Conservation (phyloP, 2,113 vertebrate genomes). For the Gavialis gangeticus region DNA sequence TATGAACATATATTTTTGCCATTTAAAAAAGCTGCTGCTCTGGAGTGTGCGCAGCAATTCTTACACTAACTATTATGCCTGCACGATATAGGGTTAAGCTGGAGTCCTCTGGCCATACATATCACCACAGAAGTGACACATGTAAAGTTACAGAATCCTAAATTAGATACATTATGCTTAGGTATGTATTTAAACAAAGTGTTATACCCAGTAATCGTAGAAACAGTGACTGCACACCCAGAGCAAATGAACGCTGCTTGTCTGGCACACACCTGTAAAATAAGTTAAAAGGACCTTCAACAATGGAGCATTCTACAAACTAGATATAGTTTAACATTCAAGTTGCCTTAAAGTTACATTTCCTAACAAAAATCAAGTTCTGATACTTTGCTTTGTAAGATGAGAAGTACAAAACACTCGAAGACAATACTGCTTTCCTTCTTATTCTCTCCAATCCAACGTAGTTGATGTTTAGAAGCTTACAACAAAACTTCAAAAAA, state of each 20-base stretch:
- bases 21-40: too few relatives aligned
- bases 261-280: constrained; percentile 78
- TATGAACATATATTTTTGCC: too few relatives aligned
- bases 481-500: not conserved
- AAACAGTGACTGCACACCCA: constrained; percentile 79
- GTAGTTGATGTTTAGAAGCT: not conserved
- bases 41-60: too few relatives aligned
- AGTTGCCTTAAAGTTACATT: too few relatives aligned
- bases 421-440: not conserved
- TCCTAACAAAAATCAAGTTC: not conserved
- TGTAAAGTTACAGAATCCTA: not conserved
- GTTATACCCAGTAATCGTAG: constrained; percentile 77
- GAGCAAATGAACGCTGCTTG: constrained; percentile 78
- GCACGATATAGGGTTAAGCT: too few relatives aligned
- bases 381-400: not conserved
- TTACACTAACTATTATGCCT: too few relatives aligned
- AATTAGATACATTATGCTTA: not conserved
- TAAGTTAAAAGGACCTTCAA: too few relatives aligned
- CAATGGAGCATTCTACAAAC: too few relatives aligned
- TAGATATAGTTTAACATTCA: too few relatives aligned
- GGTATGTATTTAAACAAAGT: not conserved
- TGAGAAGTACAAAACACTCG: too few relatives aligned
- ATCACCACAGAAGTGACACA: too few relatives aligned
- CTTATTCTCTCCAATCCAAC: not conserved
- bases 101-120: too few relatives aligned